phyloP scores from a whole-genome alignment of 2,888 invertebrate genomes.

The Pediacus dermestoides region DNA sequence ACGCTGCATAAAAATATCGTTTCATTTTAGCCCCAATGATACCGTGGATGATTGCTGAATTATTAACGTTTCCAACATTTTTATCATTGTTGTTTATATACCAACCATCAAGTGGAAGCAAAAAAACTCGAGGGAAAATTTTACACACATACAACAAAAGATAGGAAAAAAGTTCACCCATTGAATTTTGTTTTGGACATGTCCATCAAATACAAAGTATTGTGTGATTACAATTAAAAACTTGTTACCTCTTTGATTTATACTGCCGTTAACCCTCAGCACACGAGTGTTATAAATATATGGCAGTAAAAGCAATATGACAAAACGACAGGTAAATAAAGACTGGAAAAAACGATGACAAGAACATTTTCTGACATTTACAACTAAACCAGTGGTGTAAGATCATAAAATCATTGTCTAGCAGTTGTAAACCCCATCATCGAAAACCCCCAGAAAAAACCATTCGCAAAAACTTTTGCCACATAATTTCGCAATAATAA shows the following conservation, averaged over 20 bases:
- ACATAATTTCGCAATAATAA: no score
- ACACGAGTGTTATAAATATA: conserved; percentile 12
- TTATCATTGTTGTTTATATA: no score
- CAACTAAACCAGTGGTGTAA: conserved; percentile 11
- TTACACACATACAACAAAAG: no score
- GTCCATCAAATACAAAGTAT: no score
- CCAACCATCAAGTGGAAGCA: no score
- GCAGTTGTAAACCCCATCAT: no score
- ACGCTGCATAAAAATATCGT: conserved; percentile 21
- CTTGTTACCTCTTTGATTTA: conserved; percentile 24
- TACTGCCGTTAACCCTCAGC: conserved; percentile 17
- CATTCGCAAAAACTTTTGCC: no score
- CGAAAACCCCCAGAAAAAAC: no score
- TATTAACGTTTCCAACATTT: conserved; percentile 25
- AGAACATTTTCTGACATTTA: conserved; percentile 25
- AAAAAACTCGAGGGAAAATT: no score
- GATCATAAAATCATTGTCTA: conserved; percentile 6
- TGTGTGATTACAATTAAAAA: no score
- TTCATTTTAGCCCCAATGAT: conserved; percentile 15
- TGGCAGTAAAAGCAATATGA: conserved; percentile 27
- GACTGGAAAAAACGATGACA: conserved; percentile 23
- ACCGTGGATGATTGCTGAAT: conserved; percentile 28
- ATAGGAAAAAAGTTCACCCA: no score
- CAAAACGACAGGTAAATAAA: conserved; percentile 26
- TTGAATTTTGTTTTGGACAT: no score